Conservation (phyloP, 1,140 invertebrate species). For the Ceratoteleas bidentatus region DNA sequence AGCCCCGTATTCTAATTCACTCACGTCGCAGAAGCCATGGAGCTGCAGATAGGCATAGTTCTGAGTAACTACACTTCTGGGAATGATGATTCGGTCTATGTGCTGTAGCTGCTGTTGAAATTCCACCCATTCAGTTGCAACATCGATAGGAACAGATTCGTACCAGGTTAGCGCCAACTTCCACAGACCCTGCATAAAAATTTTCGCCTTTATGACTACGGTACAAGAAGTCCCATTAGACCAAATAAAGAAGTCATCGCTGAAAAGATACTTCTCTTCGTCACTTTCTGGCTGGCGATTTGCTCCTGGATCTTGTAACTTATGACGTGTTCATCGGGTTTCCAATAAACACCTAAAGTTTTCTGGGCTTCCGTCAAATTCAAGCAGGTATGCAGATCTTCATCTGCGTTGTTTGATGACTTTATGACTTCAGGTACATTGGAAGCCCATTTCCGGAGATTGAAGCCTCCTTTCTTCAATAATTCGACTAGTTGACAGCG, state of each 20-base stretch:
- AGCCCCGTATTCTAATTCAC: conserved; percentile 9
- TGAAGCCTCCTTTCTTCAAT: background rate
- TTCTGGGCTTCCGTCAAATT: conserved; percentile 9
- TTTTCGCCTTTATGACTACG: background rate
- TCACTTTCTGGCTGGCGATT: background rate
- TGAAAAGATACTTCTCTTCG: background rate
- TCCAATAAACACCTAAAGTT: conserved; percentile 10
- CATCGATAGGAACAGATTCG: conserved; percentile 6
- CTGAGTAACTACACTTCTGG: background rate
- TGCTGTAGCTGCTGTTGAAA: conserved; percentile 1
- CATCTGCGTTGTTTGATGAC: background rate
- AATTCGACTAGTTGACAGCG: background rate
- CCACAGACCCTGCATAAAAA: conserved; percentile 1
- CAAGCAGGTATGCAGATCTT: background rate
- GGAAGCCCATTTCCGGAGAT: conserved; percentile 13
- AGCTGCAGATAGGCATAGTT: conserved; percentile 23
- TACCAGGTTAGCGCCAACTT: conserved; percentile 3
- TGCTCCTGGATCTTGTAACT: background rate
- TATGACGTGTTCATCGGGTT: background rate
- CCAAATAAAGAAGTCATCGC: conserved; percentile 3
- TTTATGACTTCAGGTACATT: conserved; percentile 1
- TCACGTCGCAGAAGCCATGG: conserved; percentile 36
- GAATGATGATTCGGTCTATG: background rate
- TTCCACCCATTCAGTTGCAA: background rate
- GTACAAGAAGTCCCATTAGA: background rate